Evolutionary conservation across 1,140 invertebrate species (phyloP), one percentile per base, ranked within the genome.

Genomic region (Varroa destructor): DNA sequence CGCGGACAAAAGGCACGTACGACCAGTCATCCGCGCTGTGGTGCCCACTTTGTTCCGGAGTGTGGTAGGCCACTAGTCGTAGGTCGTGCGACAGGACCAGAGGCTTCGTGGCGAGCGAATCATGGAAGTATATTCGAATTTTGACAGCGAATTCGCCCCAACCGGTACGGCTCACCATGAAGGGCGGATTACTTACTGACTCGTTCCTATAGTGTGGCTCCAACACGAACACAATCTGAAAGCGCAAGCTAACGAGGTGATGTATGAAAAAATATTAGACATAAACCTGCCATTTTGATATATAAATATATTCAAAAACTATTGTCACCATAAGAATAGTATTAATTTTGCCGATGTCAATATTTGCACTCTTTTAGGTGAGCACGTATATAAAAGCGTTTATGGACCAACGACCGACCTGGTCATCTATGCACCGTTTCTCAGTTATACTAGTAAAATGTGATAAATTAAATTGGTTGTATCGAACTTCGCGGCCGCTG

Each of bases 101-200:
- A 40, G 61, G 40, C 46, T 46, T 40, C 3, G 37, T 14, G 12
- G 61, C 40, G 36, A 67, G 46, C n/a, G 37, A 12, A 8, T 51
- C 46, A 8, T 51, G 46, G 40, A 67, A 43, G 61, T 67, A 67
- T 2, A 67, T 2, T 1, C 46, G 40, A 46, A 67, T 67, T 37
- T 67, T 40, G 12, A 37, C 61, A 14, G 61, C 46, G 61, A 67
- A 67, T 8, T 67, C 61, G 37, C 61, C 61, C 61, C 61, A 67
- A 1, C 61, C 61, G 1, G 61, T 67, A 25, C 61, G 61, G 1
- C 3, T 67, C 61, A 67, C 61, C 40, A 40, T 46, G 37, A 25
- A 67, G 1, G 61, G 61, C 3, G 36, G 10, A 14, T 40, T 67
- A 14, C 12, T 40, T 37, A 67, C 12, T 2, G 14, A 43, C 12